Evolutionary conservation across 2,797 vertebrate species (phyloP), one percentile per base, ranked within the genome.

Genomic region (Oreochromis mossambicus): DNA sequence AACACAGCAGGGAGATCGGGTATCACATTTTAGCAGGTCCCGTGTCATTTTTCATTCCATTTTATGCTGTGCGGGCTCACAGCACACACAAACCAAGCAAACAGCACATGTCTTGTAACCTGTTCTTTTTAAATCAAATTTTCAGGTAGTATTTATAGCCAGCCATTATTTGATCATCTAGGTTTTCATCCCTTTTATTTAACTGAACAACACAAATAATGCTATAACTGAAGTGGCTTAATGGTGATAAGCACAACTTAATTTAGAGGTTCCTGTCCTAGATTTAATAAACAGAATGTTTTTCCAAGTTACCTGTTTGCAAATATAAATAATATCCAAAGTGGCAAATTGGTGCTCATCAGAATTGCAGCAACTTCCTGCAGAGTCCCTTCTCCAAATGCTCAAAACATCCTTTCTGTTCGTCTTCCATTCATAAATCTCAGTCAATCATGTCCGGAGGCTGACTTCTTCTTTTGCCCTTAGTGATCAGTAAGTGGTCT

Each of bases 401-500:
- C 81, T 15, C 34, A 43, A 81, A 82, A 77, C 46, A 80, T 68
- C 46, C 54, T 50, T 46, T 32, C 13, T 68, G 17, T 38, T 15
- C 85, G 9, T 41, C 12, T 54, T 61, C 21, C 34, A 63, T 82
- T 84, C 66, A 79, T 89, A 84, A 90, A 87, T 88, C 80, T 84
- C 24, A 83, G 76, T 91, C 87, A 85, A 82, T 86, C 43, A 92
- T 83, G 85, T 83, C 87, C 85, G 19, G 29, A 80, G 90, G 88
- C 85, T 13, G 19, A 58, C 21, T 83, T 83, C 76, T 83, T 83
- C 88, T 87, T 24, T 77, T 80, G 80, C 85, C 51, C 86, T 75
- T 63, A 13, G 78, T 50, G 61, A 90, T 88, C 88, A 54, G 83
- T 92, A 90, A 94, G 88, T 52, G 83, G 94, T 95, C 95, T 93